Conservation (phyloP, 1,140 invertebrate species). For the Aporrectodea caliginosa region DNA sequence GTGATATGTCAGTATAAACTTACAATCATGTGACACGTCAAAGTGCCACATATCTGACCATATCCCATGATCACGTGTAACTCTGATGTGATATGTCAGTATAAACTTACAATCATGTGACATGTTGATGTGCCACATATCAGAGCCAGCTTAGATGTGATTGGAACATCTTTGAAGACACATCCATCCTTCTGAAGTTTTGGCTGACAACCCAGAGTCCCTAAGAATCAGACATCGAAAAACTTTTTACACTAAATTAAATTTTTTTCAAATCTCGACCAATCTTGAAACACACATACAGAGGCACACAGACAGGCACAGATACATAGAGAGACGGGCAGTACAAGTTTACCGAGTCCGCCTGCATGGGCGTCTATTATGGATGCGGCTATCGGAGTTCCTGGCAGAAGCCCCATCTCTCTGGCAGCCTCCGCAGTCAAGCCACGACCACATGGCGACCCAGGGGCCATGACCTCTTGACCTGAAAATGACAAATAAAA, state of each 20-base stretch:
- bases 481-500: slow-evolving; percentile 51
- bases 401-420: slow-evolving; percentile 66
- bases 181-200: neutral
- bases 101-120: slow-evolving; percentile 87
- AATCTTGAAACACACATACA: neutral
- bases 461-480: slow-evolving; percentile 66
- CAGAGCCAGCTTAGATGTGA: slow-evolving; percentile 61
- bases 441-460: slow-evolving; percentile 68
- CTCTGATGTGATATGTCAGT: too few species aligned
- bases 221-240: slow-evolving; percentile 34
- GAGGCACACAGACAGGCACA: neutral
- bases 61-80: too few species aligned
- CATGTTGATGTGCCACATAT: slow-evolving; percentile 94
- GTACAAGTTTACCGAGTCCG: slow-evolving; percentile 65
- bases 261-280: too few species aligned
- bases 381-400: slow-evolving; percentile 76
- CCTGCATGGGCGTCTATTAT: slow-evolving; percentile 95
- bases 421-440: slow-evolving; percentile 64
- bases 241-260: too few species aligned
- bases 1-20: too few species aligned
- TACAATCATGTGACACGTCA: too few species aligned
- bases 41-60: too few species aligned
- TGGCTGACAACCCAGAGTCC: slow-evolving; percentile 45
- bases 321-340: neutral
- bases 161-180: slow-evolving; percentile 8